Base-by-base conservation (phyloP, 2,113 vertebrate species). In the Cyphomyrus plagiostoma region DNA sequence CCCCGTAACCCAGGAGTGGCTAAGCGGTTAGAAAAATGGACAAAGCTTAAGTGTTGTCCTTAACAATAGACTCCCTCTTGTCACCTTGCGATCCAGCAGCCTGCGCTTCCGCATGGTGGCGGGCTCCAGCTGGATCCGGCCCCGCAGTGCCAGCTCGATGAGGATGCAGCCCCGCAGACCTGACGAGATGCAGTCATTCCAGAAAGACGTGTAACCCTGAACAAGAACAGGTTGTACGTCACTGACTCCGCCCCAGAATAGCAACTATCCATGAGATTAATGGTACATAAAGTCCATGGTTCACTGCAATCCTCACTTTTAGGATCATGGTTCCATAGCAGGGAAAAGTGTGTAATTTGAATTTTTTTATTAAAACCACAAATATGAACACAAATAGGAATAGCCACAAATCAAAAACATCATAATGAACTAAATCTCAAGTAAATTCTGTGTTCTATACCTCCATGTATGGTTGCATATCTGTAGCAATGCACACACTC, bases 171-270 rank as follows among this genome's bases (percentile, higher is more conserved):
- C 95, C 0, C 97, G 95, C 53, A 97, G 93, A 0, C 97, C 97
- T 0, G 96, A 96, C 0, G 97, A 97, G 94, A 97, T 97, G 94
- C 96, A 97, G 94, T 97, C 97, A 0, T 97, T 97, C 97, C 97
- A 97, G 95, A 97, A 97, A 11, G 97, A 97, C 0, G 96, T 97
- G 89, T 97, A 97, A 86, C 97, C 97, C 96, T 97, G 91, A 13
- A 50, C 8, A 42, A 19, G 42, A 87, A 70, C 6, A n/a, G 85
- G 74, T 9, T 17, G 15, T 0, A 30, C 3, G 30, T 80, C 87
- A 80, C 13, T 83, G 42, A 83, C 80, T 8, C 80, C 80, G 0
- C 42, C 80, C 42, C 70, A 62, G 23, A 26, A 62, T 26, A n/a
- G 8, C 58, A 62, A 62, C 58, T 58, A 56, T 56, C 5, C 2